Conservation (phyloP, 2,797 vertebrate species). For the Poeciliopsis paucimaculata region DNA sequence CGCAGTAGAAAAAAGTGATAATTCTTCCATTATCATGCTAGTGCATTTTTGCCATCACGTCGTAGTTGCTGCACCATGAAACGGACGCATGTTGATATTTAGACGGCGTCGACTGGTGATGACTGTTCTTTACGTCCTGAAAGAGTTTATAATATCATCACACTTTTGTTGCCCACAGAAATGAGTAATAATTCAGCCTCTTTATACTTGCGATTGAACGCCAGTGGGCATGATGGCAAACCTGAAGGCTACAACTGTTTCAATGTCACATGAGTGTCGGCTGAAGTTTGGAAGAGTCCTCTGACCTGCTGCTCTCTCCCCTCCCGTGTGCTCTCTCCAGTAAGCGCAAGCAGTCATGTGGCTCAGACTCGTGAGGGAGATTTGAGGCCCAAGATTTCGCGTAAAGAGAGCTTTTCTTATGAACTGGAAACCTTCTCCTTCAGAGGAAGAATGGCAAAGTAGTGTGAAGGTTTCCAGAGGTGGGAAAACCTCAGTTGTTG, state of each 20-base stretch:
- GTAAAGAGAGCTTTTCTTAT: constrained; percentile 71
- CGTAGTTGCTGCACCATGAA: not conserved
- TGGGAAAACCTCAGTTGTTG: not conserved
- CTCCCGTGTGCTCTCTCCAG: constrained; percentile 57
- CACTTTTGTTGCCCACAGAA: not conserved
- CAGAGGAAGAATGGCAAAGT: constrained; percentile 13
- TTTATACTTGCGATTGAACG: constrained; percentile 8
- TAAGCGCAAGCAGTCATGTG: constrained; percentile 77
- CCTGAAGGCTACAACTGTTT: constrained; percentile 49
- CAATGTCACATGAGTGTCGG: constrained; percentile 76
- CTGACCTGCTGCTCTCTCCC: constrained; percentile 68
- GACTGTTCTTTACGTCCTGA: not conserved
- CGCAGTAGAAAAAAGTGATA: not conserved
- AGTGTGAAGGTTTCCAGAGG: not conserved
- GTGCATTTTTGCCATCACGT: not conserved
- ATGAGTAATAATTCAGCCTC: constrained; percentile 25
- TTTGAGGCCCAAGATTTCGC: constrained; percentile 69
- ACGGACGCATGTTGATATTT: not conserved
- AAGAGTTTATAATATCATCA: not conserved
- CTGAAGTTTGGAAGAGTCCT: constrained; percentile 71
- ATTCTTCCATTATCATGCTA: not conserved
- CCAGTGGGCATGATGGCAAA: constrained; percentile 32
- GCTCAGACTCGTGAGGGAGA: constrained; percentile 78
- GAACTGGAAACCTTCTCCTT: constrained; percentile 39
- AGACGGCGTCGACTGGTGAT: too few relatives aligned